phyloP scores from a whole-genome alignment of 2,797 vertebrate species.

The Rhinatrema bivittatum region DNA sequence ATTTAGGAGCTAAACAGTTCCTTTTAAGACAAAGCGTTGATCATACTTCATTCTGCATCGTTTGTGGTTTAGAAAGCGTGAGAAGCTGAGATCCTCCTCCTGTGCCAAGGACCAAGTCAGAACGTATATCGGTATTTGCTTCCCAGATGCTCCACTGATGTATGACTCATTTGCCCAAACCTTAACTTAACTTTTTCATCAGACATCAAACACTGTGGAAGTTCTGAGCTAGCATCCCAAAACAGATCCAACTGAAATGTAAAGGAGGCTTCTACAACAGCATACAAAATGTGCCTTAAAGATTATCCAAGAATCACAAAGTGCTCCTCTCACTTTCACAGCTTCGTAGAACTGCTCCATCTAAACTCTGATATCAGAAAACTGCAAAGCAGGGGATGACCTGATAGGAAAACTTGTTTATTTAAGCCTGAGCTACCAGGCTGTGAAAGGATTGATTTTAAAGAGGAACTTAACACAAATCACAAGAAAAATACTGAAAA shows the following conservation, averaged over 20 bases:
- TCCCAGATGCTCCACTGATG: slow-evolving; percentile 20
- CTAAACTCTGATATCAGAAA: no score
- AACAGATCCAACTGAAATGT: slow-evolving; percentile 10
- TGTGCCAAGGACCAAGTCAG: slow-evolving; percentile 21
- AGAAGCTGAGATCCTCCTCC: slow-evolving; percentile 12
- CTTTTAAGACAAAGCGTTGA: neutral
- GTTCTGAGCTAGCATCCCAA: slow-evolving; percentile 18
- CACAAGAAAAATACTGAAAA: no score
- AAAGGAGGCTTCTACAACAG: no score
- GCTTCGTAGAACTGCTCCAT: no score
- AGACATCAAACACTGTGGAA: slow-evolving; percentile 14
- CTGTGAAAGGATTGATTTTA: no score
- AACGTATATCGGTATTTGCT: slow-evolving; percentile 31
- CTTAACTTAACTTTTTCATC: slow-evolving; percentile 30
- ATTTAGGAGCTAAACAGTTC: neutral
- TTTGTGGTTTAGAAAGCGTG: slow-evolving; percentile 20
- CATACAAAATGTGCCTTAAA: no score
- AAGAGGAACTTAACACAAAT: no score
- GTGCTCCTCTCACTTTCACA: no score
- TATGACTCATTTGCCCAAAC: slow-evolving; percentile 24
- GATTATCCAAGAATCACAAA: no score
- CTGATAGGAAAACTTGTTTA: no score
- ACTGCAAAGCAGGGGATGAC: no score
- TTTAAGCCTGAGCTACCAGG: no score
- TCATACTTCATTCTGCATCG: slow-evolving; percentile 11